These are phyloP conservation scores for Tetrapedia diversipes DNA, from an alignment of 2,888 invertebrate genomes.

Conservation along the genomic window DNA sequence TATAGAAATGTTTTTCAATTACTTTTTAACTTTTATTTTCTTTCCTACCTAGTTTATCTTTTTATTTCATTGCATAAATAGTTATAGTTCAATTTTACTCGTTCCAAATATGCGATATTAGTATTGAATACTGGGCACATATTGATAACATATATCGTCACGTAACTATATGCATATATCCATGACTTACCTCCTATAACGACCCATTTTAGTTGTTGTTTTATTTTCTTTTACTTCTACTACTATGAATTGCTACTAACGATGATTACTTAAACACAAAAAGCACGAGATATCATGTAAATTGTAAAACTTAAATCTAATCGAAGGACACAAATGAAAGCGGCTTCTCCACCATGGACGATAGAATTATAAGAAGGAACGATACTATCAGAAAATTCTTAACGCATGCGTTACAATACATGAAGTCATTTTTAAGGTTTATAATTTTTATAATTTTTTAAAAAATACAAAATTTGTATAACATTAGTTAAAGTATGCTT, in stretches of 20 bases:
- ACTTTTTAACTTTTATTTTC: neutral
- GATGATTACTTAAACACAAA: slow-evolving; percentile 9
- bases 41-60: neutral
- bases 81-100: neutral
- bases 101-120: neutral
- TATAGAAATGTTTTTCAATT: neutral
- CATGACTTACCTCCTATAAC: slow-evolving; percentile 64
- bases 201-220: slow-evolving; percentile 55
- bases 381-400: slow-evolving; percentile 1
- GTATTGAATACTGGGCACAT: neutral
- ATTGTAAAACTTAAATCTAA: slow-evolving; percentile 22
- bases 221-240: neutral
- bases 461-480: neutral
- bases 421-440: neutral
- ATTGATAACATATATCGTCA: slow-evolving; percentile 17
- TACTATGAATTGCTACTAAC: neutral
- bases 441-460: neutral
- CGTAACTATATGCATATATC: neutral
- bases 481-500: neutral
- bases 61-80: neutral
- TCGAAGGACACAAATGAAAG: slow-evolving; percentile 56
- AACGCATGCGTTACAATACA: slow-evolving; percentile 35
- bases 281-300: slow-evolving; percentile 11
- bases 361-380: slow-evolving; percentile 33
- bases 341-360: slow-evolving; percentile 35